These are phyloP conservation scores for Phalloptychus januarius DNA, from an alignment of 2,797 vertebrate genomes.

Conservation along the genomic window DNA sequence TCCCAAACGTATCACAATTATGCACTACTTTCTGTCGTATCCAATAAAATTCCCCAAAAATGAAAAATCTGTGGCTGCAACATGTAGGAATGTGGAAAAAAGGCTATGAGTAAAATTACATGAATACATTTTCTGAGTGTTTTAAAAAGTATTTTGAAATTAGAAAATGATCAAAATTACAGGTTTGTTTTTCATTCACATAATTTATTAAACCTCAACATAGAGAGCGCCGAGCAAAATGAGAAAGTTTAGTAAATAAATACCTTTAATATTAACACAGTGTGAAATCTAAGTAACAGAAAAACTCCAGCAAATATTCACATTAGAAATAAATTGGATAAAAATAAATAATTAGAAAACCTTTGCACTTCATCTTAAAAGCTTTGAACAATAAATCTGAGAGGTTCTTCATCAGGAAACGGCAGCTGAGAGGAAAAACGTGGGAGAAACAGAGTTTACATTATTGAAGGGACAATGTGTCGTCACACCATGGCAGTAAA, in stretches of 20 bases:
- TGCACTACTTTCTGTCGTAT: too few species aligned
- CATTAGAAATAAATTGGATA: background rate
- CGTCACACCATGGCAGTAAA: slow-evolving; percentile 19
- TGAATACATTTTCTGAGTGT: background rate
- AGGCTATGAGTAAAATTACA: background rate
- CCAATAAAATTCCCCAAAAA: background rate
- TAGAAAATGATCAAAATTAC: background rate
- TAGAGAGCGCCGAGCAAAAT: background rate
- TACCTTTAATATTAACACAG: background rate
- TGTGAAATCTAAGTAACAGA: background rate
- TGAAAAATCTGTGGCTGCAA: background rate
- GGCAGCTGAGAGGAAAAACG: background rate
- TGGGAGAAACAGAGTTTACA: background rate
- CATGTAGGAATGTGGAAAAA: background rate
- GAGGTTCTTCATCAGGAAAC: background rate
- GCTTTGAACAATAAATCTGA: background rate
- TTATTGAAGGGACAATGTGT: slow-evolving; percentile 1
- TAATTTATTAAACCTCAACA: background rate
- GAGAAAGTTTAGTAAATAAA: background rate
- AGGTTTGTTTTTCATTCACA: background rate
- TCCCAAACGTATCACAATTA: background rate
- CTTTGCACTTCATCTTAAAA: background rate
- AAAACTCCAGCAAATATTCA: background rate
- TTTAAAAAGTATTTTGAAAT: background rate
- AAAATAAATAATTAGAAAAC: background rate